Evolutionary conservation across 2,888 invertebrate genomes (phyloP), one percentile per base, ranked within the genome.

Genomic region (Pachydiplax longipennis): DNA sequence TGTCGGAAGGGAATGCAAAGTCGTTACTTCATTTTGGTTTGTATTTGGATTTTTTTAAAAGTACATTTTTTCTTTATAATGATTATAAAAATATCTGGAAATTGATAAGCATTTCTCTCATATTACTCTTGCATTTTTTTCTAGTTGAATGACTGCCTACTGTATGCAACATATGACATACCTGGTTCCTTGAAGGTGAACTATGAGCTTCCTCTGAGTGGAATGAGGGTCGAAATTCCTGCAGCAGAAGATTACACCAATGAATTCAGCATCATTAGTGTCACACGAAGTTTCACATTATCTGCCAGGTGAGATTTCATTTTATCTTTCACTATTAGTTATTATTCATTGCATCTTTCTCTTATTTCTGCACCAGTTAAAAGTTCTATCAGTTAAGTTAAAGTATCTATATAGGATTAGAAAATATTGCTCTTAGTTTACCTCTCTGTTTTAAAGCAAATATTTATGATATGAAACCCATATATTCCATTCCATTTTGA

Each of bases 1-100:
- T 96, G 96, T 44, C 94, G 96, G 80, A 96, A 95, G 94, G 96
- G 94, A 93, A 94, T 94, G 94, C 96, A 96, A 92, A 95, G 95
- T 18, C 94, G 96, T 92, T 95, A 95, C 93, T 95, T 96, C 93
- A 95, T 96, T 93, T 93, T 96, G 95, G 96, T 96, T 93, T 94
- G 93, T 92, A 80, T 37, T 81, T 81, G 53, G 12, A n/a, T 82
- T 25, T 82, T 48, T 4, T 73, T 25, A 6, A 25, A n/a, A 40
- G 18, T 40, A 12, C 8, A n/a, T 81, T 81, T 2, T 25, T 22
- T 8, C 73, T 5, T 12, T 73, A 1, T 44, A 53, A 53, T 53
- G 15, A 18, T 15, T 8, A 53, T 53, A 53, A 2, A 53, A 18
- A 3, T 53, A n/a, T n/a, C n/a, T n/a, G n/a, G n/a, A n/a, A n/a